Percentiles rank a stretch among this genome's conserved stretches.
These are phyloP conservation scores for Hymenochirus boettgeri DNA, from an alignment of 2,113 vertebrate species.

Conservation along the genomic window DNA sequence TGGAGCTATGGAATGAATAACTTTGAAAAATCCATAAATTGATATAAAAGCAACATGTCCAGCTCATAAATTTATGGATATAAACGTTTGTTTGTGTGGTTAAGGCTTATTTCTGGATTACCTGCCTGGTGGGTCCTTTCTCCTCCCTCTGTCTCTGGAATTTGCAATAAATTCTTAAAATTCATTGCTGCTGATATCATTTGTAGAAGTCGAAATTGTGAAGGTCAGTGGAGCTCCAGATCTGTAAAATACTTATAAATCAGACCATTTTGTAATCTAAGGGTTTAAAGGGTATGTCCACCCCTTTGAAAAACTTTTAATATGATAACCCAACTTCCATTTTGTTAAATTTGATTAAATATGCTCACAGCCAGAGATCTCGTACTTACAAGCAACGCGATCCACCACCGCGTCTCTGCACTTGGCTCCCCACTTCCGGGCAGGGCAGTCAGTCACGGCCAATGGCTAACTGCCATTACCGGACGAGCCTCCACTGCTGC, in stretches of 20 bases:
- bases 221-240: background rate
- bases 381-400: no score
- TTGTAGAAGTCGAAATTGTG: constrained; percentile 17
- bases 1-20: constrained; percentile 15
- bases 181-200: constrained; percentile 5
- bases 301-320: no score
- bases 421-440: no score
- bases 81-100: background rate
- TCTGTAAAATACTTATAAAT: background rate
- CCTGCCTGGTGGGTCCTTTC: background rate
- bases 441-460: no score
- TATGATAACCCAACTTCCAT: no score
- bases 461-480: no score
- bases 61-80: constrained; percentile 32
- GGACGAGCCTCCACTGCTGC: no score
- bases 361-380: no score
- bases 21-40: constrained; percentile 17
- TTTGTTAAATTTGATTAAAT: no score
- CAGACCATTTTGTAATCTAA: no score
- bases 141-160: constrained; percentile 33
- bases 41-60: constrained; percentile 13
- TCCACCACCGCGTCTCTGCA: no score
- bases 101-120: constrained; percentile 4
- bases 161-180: constrained; percentile 28
- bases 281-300: no score